A percentile compares a stretch with the other conserved stretches of the same genome.
Conservation (phyloP, 2,797 vertebrate genomes). For the Myiotriccus ornatus region DNA sequence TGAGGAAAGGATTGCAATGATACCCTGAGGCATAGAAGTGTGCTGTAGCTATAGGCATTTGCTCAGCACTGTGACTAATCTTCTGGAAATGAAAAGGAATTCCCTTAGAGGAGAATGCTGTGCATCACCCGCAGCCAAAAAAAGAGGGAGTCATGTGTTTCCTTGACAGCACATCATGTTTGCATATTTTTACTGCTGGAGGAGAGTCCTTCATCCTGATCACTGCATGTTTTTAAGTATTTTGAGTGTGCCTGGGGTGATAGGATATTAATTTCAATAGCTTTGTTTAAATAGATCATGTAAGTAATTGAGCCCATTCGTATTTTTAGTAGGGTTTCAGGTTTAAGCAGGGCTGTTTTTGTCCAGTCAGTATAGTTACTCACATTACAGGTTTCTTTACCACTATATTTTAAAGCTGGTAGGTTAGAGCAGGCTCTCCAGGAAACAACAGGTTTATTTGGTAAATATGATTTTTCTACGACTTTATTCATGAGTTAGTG, state of each 20-base stretch:
- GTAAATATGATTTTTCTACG: accelerated
- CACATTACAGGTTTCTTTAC: background rate
- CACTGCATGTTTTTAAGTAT: background rate
- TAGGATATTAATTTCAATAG: slow-evolving; percentile 6
- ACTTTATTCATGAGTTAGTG: background rate
- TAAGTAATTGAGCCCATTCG: background rate
- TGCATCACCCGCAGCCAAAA: background rate
- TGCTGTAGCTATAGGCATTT: background rate
- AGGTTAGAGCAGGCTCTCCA: background rate
- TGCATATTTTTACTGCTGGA: slow-evolving; percentile 19
- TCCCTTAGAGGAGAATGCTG: background rate
- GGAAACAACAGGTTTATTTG: background rate
- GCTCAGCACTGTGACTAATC: slow-evolving; percentile 26
- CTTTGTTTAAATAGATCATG: background rate
- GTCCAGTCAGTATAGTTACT: background rate
- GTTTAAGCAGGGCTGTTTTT: background rate
- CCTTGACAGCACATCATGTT: slow-evolving; percentile 26
- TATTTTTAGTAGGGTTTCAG: background rate
- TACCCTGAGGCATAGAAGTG: background rate
- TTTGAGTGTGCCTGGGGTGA: background rate
- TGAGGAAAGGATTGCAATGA: background rate
- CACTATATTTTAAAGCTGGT: background rate
- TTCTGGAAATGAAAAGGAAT: slow-evolving; percentile 43
- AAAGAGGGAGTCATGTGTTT: background rate
- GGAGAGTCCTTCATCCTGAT: background rate